Percentiles rank a stretch among this genome's conserved stretches.
These are phyloP conservation scores for Exaiptasia diaphana DNA, from an alignment of 64 coral and sea anemone species.

Conservation along the genomic window DNA sequence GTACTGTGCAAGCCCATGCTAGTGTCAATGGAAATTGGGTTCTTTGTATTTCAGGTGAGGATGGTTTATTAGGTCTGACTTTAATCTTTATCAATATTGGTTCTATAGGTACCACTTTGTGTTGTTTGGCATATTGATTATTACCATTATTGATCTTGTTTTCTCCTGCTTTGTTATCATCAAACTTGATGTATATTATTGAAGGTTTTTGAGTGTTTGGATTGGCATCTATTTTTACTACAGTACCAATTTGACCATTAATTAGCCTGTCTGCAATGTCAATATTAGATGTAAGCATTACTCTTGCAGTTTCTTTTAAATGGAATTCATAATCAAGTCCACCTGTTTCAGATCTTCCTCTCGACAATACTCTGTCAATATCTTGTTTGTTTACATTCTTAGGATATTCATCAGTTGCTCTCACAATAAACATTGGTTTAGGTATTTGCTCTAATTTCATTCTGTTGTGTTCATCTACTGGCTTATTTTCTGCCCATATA, in stretches of 20 bases:
- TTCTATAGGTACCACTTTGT: conserved; percentile 51
- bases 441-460: conserved; percentile 18
- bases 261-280: conserved; percentile 24
- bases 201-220: conserved; percentile 18
- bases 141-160: conserved; percentile 16
- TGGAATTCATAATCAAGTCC: conserved; percentile 34
- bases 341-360: conserved; percentile 7
- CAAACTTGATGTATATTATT: conserved; percentile 43
- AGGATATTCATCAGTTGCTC: conserved; percentile 48
- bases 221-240: conserved; percentile 8
- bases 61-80: conserved; percentile 59
- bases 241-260: conserved; percentile 47
- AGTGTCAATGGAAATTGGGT: conserved; percentile 63
- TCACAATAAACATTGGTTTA: neutral
- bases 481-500: conserved; percentile 3
- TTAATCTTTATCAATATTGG: conserved; percentile 61
- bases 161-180: conserved; percentile 43
- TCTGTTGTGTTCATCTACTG: conserved; percentile 10
- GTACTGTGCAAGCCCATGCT: conserved; percentile 25
- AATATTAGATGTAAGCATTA: conserved; percentile 25
- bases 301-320: conserved; percentile 14
- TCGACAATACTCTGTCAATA: conserved; percentile 27
- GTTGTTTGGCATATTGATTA: conserved; percentile 19
- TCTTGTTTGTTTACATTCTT: conserved; percentile 10
- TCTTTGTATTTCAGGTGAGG: conserved; percentile 78